phyloP scores from a whole-genome alignment of 2,888 invertebrate species.

The Escarpia spicata region DNA sequence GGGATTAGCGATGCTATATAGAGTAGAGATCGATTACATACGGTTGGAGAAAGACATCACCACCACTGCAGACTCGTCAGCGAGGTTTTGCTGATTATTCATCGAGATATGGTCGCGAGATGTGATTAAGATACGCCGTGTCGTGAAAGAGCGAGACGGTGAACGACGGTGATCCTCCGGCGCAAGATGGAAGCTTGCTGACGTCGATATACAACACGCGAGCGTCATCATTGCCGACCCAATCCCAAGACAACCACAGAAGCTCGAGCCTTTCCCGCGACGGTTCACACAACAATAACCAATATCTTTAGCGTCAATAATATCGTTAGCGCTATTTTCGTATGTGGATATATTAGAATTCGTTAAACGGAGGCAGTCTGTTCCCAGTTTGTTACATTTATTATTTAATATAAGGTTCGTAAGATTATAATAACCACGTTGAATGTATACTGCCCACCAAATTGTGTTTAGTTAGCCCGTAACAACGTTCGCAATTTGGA shows the following conservation, averaged over 20 bases:
- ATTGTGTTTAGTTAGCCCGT: no score
- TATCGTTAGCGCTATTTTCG: background rate
- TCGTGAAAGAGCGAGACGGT: background rate
- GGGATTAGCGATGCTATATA: background rate
- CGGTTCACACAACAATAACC: background rate
- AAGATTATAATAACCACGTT: no score
- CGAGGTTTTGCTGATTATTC: background rate
- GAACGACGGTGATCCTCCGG: background rate
- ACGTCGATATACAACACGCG: background rate
- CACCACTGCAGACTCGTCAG: background rate
- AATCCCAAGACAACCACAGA: background rate
- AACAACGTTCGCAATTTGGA: no score
- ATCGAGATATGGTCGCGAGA: background rate
- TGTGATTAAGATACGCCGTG: background rate
- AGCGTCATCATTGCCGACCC: background rate
- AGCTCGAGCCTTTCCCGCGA: background rate
- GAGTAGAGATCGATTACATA: background rate
- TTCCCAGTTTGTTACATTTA: no score
- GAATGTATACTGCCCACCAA: no score
- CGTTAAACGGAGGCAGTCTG: no score
- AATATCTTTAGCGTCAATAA: background rate
- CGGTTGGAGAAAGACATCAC: conserved; percentile 8
- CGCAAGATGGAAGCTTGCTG: background rate
- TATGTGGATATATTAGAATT: background rate
- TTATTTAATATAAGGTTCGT: no score